Base-by-base conservation (phyloP, 2,888 invertebrate genomes). In the Deilephila elpenor region DNA sequence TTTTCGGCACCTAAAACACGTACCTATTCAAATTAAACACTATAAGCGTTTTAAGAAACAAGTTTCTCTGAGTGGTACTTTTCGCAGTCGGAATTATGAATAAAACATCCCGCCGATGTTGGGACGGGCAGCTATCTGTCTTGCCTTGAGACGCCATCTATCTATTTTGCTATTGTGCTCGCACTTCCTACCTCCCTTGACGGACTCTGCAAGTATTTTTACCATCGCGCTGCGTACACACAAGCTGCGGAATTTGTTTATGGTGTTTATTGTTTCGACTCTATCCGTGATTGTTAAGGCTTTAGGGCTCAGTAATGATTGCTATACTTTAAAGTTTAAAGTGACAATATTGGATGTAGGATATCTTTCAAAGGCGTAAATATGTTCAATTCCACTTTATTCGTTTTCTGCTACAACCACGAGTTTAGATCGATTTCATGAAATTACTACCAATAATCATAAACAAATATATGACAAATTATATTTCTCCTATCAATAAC, bases 21-120 rank as follows among this genome's bases (percentile, higher is more conserved):
- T 79, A 79, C 84, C 34, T 82, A 84, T 77, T 78, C 72, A 81
- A 82, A 81, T 82, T 78, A 82, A 87, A 87, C 79, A 83, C 75
- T 75, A 84, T 82, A 85, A 88, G 82, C 82, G 83, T 86, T 88
- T 88, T 84, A 87, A 85, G 85, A 80, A 85, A 86, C 84, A 85
- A 85, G 79, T 82, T 82, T 76, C 75, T 75, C 74, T 75, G 74
- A 78, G 77, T 76, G 76, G 75, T 77, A 78, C 80, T 81, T 72
- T 81, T 77, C 81, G 78, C 76, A 79, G 75, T 78, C 74, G 75
- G 76, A 75, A 75, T 75, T 78, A 80, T 81, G 81, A 81, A 81
- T 80, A 79, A 80, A 78, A 79, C 78, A 81, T 80, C 71, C 70
- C 75, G 56, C 64, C 71, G 74, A 73, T 61, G 75, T 77, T 74